These are phyloP conservation scores for Eustalomyia histrio DNA, from an alignment of 2,888 invertebrate genomes.

Conservation along the genomic window DNA sequence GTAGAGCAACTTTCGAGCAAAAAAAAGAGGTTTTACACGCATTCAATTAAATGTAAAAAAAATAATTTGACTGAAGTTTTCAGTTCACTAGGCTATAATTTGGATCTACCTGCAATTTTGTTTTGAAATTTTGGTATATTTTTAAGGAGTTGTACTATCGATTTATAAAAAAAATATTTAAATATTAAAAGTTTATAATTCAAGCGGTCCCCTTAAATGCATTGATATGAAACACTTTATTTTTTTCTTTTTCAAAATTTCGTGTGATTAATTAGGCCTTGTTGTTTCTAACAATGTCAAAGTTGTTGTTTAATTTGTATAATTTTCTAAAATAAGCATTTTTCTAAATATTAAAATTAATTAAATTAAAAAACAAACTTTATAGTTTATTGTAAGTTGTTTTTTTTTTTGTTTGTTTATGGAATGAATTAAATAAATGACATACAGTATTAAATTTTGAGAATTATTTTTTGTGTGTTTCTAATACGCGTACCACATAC, in stretches of 20 bases:
- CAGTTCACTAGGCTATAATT: too few species aligned
- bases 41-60: too few species aligned
- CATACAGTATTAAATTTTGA: constrained; percentile 58
- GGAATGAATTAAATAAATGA: constrained; percentile 70
- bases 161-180: too few species aligned
- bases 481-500: constrained; percentile 43
- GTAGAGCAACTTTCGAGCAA: too few species aligned
- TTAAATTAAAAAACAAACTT: constrained; percentile 27
- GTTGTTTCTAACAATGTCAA: constrained; percentile 39
- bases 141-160: too few species aligned
- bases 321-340: constrained; percentile 23
- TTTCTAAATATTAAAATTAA: constrained; percentile 3
- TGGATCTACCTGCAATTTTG: too few species aligned
- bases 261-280: constrained; percentile 50
- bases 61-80: too few species aligned
- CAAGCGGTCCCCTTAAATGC: too few species aligned
- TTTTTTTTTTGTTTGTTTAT: constrained; percentile 65
- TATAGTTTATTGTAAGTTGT: constrained; percentile 21
- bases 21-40: too few species aligned
- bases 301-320: constrained; percentile 14
- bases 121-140: too few species aligned
- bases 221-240: constrained; percentile 14
- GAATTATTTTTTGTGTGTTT: constrained; percentile 21
- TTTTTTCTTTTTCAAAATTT: constrained; percentile 16
- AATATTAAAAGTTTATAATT: too few species aligned